phyloP scores from a whole-genome alignment of 92 coral and sea anemone species.

The Muricea muricata region DNA sequence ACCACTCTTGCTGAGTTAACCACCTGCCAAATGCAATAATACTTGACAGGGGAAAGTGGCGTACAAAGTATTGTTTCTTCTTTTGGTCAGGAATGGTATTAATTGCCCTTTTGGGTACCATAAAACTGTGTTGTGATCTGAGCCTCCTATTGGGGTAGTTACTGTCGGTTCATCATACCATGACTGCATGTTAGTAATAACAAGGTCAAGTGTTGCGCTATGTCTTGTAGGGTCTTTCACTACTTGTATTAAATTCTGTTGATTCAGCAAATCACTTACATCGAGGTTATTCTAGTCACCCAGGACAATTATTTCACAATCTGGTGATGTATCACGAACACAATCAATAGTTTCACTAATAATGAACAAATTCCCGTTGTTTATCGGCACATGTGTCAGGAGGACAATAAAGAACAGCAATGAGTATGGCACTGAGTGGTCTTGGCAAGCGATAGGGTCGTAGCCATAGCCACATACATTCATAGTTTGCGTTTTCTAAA shows the following conservation, averaged over 20 bases:
- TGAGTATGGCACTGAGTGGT: slow-evolving; percentile 47
- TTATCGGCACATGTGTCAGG: slow-evolving; percentile 44
- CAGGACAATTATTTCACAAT: slow-evolving; percentile 2
- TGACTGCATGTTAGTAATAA: background rate
- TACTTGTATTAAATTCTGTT: background rate
- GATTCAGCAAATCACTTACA: slow-evolving; percentile 2
- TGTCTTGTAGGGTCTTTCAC: background rate
- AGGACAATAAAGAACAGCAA: slow-evolving; percentile 29
- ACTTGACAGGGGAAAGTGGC: slow-evolving; percentile 6
- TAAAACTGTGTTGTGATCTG: slow-evolving; percentile 3
- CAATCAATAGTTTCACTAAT: slow-evolving; percentile 12
- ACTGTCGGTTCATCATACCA: background rate
- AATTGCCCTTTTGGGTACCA: background rate
- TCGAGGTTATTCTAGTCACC: slow-evolving; percentile 2
- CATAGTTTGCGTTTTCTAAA: slow-evolving; percentile 42
- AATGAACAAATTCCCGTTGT: background rate
- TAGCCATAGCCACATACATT: slow-evolving; percentile 60
- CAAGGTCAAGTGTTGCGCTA: slow-evolving; percentile 10
- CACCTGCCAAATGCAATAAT: slow-evolving; percentile 32
- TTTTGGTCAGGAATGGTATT: background rate
- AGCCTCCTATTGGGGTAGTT: background rate
- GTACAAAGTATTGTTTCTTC: background rate
- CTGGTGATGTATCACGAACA: background rate
- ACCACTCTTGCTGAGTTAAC: slow-evolving; percentile 20
- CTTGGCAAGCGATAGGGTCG: slow-evolving; percentile 57